These are phyloP conservation scores for Ailuropoda melanoleuca DNA, from an alignment of 2,113 vertebrate species.

Conservation along the genomic window DNA sequence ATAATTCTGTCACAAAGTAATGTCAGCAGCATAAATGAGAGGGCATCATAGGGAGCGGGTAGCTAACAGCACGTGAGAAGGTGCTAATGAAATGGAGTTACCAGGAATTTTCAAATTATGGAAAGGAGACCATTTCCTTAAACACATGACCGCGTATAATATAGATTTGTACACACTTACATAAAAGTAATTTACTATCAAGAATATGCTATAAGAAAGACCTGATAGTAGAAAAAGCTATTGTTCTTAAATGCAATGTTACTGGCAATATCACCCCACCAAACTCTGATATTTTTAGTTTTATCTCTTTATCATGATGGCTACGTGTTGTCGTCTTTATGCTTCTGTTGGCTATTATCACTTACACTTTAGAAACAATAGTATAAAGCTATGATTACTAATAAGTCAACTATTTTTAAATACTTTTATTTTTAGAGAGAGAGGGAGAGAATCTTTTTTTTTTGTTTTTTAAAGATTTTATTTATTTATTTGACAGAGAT, in stretches of 20 bases:
- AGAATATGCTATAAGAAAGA: not conserved
- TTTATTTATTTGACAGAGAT: no score
- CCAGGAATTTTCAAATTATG: constrained; percentile 64
- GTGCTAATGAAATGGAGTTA: constrained; percentile 75
- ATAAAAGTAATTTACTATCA: constrained; percentile 20
- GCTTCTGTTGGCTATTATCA: not conserved
- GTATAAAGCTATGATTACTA: not conserved
- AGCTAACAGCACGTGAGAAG: constrained; percentile 74
- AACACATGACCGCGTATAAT: constrained; percentile 20
- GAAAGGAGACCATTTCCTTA: constrained; percentile 70
- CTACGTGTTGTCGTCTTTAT: not conserved
- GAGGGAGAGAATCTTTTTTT: not conserved
- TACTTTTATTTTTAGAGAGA: not conserved
- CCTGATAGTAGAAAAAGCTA: not conserved
- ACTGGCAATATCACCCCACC: not conserved
- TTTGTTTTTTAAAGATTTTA: no score
- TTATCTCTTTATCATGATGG: not conserved
- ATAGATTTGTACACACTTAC: not conserved
- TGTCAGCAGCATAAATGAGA: constrained; percentile 62
- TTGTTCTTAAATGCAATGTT: not conserved
- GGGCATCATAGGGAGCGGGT: constrained; percentile 59
- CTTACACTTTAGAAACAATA: not conserved
- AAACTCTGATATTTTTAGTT: not conserved
- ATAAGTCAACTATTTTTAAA: not conserved
- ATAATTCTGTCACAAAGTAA: constrained; percentile 62